phyloP scores from a whole-genome alignment of 92 coral and sea anemone species.

The Zoanthus gigantus region DNA sequence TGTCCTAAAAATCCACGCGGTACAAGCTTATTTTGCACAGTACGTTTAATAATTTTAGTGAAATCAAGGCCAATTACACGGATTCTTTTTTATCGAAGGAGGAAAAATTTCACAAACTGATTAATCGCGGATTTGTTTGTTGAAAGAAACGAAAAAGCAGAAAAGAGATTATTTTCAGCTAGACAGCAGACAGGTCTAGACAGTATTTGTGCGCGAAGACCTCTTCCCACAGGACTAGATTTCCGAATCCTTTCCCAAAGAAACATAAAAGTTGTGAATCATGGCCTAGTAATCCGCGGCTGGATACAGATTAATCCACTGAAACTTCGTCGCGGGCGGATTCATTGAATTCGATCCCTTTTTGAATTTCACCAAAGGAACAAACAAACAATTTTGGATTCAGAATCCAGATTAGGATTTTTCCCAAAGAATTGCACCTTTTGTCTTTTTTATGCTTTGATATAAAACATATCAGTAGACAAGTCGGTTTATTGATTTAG shows the following conservation, averaged over 20 bases:
- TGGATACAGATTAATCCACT: not conserved
- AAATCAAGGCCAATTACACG: no score
- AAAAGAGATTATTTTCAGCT: not conserved
- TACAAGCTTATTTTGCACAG: no score
- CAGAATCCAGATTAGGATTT: not conserved
- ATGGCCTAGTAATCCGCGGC: not conserved
- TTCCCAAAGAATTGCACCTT: not conserved
- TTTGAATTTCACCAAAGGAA: not conserved
- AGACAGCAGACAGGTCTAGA: constrained; percentile 5
- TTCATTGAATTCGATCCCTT: not conserved
- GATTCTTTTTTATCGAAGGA: not conserved
- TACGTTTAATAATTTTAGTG: no score
- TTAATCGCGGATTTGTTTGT: not conserved
- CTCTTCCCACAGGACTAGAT: not conserved
- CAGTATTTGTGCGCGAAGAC: not conserved
- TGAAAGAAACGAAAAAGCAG: not conserved
- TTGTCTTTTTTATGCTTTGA: not conserved
- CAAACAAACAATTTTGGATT: not conserved
- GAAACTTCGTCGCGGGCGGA: not conserved
- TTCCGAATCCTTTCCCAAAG: no score
- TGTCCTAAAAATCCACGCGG: no score
- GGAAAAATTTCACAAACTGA: not conserved
- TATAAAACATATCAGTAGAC: not conserved
- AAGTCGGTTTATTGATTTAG: not conserved
- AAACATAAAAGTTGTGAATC: not conserved